Evolutionary conservation across 2,113 vertebrate genomes (phyloP), one percentile per base, ranked within the genome.

Genomic region (Mesembrinibis cayennensis): DNA sequence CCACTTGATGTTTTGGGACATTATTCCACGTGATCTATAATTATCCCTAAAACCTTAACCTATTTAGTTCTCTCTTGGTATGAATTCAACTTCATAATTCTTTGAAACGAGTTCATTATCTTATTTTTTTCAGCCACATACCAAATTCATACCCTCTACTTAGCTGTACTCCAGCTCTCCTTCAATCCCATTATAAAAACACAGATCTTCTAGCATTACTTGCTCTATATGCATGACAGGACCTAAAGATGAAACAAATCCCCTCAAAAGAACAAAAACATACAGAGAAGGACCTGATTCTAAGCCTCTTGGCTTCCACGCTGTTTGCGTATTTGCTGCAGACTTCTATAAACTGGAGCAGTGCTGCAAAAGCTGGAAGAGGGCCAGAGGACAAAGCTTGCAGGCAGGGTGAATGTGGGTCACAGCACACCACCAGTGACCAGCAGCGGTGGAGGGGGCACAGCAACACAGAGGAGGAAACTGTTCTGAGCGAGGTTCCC

Each of bases 351-450:
- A 94, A 95, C 44, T 85, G 82, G 91, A 96, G 87, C 95, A 96
- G 82, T 0, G 9, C 82, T 3, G 38, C 87, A 21, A 63, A 78
- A 52, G 40, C 86, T 95, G 95, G 91, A 86, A 44, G 32, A 59
- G 56, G 40, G 91, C 97, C 95, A 97, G 92, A 38, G 93, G 74
- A 67, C 74, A 49, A 47, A 52, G 90, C 92, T 81, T 27, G 94
- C 53, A 81, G 85, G 72, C 88, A 90, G 90, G 93, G 78, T 45
- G 85, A 95, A 96, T 85, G 76, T 92, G 91, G 97, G 90, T 94
- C 96, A 91, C 56, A 58, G 93, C 93, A 50, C 59, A 90, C 32
- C 81, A 87, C 1, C 91, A 56, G 53, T 11, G 72, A 65, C 67
- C 89, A 70, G 65, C 67, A 47, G 72, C 53, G 2, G 10, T 2